Base-by-base conservation (phyloP, 2,888 invertebrate species). In the Strigamia maritima region DNA sequence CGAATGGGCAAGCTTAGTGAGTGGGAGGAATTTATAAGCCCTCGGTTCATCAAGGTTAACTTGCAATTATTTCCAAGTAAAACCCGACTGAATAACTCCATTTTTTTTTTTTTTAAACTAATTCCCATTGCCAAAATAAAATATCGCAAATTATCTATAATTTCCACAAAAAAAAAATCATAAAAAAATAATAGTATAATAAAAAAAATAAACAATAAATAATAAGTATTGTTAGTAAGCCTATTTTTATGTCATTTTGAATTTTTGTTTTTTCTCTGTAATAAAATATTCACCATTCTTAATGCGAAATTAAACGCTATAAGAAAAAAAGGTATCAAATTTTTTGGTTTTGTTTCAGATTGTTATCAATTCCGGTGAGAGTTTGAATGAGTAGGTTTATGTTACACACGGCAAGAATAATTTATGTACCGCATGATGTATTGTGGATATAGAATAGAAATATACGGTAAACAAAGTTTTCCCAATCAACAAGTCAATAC, bases 281-380 rank as follows among this genome's bases (percentile, higher is more conserved):
- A n/a, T n/a, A n/a, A n/a, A n/a, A 44, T 16, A 44, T 44, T 44
- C 44, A 1, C 44, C 7, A n/a, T 0, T 16, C 14, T n/a, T 44
- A 16, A 44, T n/a, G n/a, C n/a, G 19, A 54, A 54, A 54, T 54
- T 54, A 54, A 54, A 54, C 19, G 54, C 19, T 54, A 19, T 54
- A 44, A 44, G 16, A 8, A n/a, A 54, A 49, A 54, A 54, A 54
- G 22, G 54, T 54, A 54, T 54, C 54, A 19, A 54, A 54, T 54
- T 54, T 54, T 54, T 54, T 54, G 54, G 54, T 54, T 54, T 54
- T 54, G 54, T 54, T 54, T 54, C 54, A 54, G 54, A 54, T 54
- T 54, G 54, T 54, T 54, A 54, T 54, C 54, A 54, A 54, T 54
- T 54, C 54, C 54, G 54, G 54, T 54, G 54, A 54, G 54, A 54